These are phyloP conservation scores for Drosophila bipectinata DNA, from an alignment of 1,140 invertebrate species.

Conservation along the genomic window DNA sequence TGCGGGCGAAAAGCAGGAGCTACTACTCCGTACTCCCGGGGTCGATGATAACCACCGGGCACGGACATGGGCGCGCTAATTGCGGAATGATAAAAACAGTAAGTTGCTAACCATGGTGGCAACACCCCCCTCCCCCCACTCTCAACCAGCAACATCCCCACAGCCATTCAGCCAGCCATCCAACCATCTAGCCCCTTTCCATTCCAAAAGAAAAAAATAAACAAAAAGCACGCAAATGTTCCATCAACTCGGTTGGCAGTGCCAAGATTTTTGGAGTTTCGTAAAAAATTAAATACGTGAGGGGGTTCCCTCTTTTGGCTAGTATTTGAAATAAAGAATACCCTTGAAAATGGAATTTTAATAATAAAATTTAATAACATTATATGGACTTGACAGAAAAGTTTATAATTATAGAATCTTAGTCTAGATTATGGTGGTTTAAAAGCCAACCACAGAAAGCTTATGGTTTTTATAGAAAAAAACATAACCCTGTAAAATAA, in stretches of 20 bases:
- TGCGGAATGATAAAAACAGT: constrained; percentile 75
- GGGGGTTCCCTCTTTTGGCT: background rate
- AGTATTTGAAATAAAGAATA: background rate
- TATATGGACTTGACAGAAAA: no score
- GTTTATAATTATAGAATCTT: no score
- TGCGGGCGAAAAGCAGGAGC: constrained; percentile 19
- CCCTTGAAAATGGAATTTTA: background rate
- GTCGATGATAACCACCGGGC: constrained; percentile 66
- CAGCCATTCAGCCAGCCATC: no score
- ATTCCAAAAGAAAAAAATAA: constrained; percentile 8
- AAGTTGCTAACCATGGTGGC: constrained; percentile 42
- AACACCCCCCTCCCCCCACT: background rate
- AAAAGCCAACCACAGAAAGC: no score
- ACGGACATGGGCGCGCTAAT: constrained; percentile 73
- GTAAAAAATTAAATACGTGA: constrained; percentile 11
- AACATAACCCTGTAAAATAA: no score
- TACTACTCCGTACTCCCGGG: constrained; percentile 29
- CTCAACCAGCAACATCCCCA: background rate
- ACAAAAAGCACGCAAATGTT: constrained; percentile 47
- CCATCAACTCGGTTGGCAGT: constrained; percentile 30
- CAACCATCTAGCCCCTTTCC: constrained; percentile 1
- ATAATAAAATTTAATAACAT: background rate
- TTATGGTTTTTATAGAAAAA: no score
- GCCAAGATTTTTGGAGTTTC: constrained; percentile 60
- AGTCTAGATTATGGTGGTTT: no score